phyloP scores from a whole-genome alignment of 2,797 vertebrate genomes.

The Parotocinclus haroldoi region DNA sequence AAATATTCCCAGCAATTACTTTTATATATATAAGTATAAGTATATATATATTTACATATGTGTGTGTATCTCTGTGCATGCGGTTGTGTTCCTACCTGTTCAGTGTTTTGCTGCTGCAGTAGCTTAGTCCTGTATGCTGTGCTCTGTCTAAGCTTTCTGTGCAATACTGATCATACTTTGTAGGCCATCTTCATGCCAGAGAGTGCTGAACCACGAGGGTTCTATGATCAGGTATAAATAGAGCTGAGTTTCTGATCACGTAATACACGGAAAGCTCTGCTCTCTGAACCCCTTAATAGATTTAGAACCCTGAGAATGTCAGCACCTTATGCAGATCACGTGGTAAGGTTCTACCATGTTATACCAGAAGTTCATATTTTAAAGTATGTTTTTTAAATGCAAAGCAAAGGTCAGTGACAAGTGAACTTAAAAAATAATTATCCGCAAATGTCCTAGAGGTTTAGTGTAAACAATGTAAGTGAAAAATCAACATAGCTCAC shows the following conservation, averaged over 20 bases:
- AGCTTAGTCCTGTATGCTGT: conserved; percentile 32
- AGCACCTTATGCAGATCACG: conserved; percentile 63
- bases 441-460: no score
- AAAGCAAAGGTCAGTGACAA: no score
- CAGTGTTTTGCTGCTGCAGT: conserved; percentile 41
- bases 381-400: no score
- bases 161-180: conserved; percentile 52
- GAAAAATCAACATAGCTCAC: no score
- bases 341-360: conserved; percentile 34
- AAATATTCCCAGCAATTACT: no score
- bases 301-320: conserved; percentile 66
- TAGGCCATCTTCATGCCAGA: conserved; percentile 48
- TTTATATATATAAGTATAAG: no score
- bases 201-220: conserved; percentile 32
- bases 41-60: no score
- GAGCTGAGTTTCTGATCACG: conserved; percentile 67
- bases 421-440: no score
- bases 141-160: conserved; percentile 35
- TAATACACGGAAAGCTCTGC: conserved; percentile 63
- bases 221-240: conserved; percentile 77
- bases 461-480: no score
- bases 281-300: conserved; percentile 51
- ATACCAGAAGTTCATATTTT: no score
- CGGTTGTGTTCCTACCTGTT: conserved; percentile 58
- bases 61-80: conserved; percentile 2